Evolutionary conservation across 2,888 invertebrate genomes (phyloP).

Genomic region (Polyommatus icarus): DNA sequence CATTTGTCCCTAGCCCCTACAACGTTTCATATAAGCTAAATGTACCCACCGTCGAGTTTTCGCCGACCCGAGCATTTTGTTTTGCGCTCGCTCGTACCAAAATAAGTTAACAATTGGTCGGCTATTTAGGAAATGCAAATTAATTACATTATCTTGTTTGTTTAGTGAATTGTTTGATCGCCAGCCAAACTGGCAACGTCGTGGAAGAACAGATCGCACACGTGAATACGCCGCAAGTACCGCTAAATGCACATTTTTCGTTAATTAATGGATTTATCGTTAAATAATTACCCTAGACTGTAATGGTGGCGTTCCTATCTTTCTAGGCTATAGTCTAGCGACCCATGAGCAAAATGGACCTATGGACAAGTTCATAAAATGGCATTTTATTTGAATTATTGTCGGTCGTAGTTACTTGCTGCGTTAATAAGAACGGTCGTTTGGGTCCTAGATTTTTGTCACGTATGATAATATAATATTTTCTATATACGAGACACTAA

Average conservation of each 20-base stretch:
- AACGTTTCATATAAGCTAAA: neutral
- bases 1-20: neutral
- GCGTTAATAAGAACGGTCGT: too few relatives aligned
- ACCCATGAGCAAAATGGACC: too few relatives aligned
- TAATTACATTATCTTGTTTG: constrained; percentile 10
- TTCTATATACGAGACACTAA: too few relatives aligned
- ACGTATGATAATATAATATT: too few relatives aligned
- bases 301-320: too few relatives aligned
- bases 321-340: too few relatives aligned
- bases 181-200: constrained; percentile 15
- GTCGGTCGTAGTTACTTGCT: too few relatives aligned
- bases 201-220: neutral
- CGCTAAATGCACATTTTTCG: neutral
- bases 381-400: too few relatives aligned
- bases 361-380: too few relatives aligned
- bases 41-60: neutral
- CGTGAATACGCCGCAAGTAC: neutral
- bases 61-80: neutral
- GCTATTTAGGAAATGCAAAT: neutral
- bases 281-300: too few relatives aligned
- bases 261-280: neutral
- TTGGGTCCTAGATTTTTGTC: too few relatives aligned
- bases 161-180: constrained; percentile 16
- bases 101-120: neutral
- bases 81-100: neutral